A percentile compares a stretch with the other conserved stretches of the same genome.
Evolutionary conservation across 2,888 invertebrate species (phyloP).

Genomic region (Oligia strigilis): DNA sequence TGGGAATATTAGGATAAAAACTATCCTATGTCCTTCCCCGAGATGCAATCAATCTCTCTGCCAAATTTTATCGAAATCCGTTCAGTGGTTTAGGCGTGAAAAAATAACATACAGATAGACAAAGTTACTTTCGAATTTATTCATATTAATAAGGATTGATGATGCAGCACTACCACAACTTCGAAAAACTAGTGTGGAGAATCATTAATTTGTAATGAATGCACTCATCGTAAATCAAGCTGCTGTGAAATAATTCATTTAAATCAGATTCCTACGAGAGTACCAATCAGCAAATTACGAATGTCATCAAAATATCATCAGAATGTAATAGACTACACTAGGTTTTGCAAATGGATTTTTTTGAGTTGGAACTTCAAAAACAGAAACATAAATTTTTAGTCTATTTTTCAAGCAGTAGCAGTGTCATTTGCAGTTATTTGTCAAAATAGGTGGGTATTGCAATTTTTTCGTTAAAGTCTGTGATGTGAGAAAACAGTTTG

Average conservation of each 20-base stretch:
- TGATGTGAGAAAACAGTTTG: neutral
- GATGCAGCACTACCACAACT: too few relatives aligned
- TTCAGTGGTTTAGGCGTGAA: too few relatives aligned
- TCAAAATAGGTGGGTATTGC: neutral
- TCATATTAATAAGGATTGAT: too few relatives aligned
- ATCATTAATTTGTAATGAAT: too few relatives aligned
- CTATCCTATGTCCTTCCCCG: too few relatives aligned
- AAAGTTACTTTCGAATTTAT: too few relatives aligned
- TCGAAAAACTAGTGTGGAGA: too few relatives aligned
- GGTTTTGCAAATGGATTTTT: slow-evolving; percentile 35
- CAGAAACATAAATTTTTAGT: neutral
- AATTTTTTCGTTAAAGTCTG: neutral
- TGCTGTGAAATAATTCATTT: neutral
- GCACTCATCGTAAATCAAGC: neutral
- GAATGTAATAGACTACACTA: slow-evolving; percentile 23
- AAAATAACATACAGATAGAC: too few relatives aligned
- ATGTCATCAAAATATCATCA: slow-evolving; percentile 42
- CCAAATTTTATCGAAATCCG: too few relatives aligned
- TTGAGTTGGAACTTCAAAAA: slow-evolving; percentile 15
- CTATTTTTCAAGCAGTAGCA: neutral
- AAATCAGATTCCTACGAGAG: neutral
- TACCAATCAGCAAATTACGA: slow-evolving; percentile 15
- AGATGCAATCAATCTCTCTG: too few relatives aligned
- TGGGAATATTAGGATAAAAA: too few relatives aligned
- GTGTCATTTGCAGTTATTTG: neutral